Percentiles rank a stretch among this genome's conserved stretches.
Conservation (phyloP, 2,797 vertebrate species). For the Notoglanidium macrostoma region DNA sequence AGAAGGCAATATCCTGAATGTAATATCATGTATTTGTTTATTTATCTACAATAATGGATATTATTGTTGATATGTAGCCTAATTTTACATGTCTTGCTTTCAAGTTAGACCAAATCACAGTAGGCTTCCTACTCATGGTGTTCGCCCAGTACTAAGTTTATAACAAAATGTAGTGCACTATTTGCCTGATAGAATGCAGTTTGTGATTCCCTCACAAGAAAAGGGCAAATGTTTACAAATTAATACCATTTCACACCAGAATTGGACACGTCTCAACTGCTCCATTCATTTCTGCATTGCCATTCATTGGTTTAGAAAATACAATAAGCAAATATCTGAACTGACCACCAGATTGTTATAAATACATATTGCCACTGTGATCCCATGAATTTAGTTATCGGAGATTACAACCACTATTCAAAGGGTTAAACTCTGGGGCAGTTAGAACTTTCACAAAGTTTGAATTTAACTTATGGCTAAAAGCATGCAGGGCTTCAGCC, state of each 20-base stretch:
- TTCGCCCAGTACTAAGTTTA: background rate
- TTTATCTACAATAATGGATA: background rate
- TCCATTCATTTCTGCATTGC: background rate
- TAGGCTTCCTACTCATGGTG: background rate
- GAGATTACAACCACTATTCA: background rate
- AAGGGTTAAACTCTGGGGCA: background rate
- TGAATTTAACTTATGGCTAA: background rate
- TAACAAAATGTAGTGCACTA: background rate
- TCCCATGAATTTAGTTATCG: background rate
- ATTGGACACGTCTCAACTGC: background rate
- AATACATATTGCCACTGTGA: background rate
- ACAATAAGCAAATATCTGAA: background rate
- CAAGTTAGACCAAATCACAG: background rate
- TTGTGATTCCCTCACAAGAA: background rate
- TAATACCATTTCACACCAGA: background rate
- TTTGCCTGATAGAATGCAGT: background rate
- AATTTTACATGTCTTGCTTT: background rate
- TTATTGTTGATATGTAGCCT: background rate
- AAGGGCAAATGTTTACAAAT: background rate
- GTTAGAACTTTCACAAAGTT: background rate
- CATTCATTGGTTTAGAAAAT: background rate
- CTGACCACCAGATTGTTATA: background rate
- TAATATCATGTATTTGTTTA: background rate
- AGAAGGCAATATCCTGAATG: background rate
- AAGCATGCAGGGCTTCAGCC: background rate